Base-by-base conservation (phyloP, 2,113 vertebrate genomes). In the Zapus hudsonius region DNA sequence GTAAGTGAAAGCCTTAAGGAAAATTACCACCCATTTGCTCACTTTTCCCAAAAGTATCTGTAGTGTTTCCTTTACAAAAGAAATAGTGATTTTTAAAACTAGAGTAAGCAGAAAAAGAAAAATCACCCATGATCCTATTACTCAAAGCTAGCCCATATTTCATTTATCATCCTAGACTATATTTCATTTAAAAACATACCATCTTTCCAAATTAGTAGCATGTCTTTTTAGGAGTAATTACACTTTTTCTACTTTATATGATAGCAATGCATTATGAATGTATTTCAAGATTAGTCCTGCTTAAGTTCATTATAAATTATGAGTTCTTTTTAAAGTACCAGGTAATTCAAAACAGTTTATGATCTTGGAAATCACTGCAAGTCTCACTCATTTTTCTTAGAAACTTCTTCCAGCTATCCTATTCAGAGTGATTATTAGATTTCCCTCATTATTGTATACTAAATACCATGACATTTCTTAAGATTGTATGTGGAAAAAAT, bases 1-100 rank as follows among this genome's bases (percentile, higher is more conserved):
- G 99, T 99, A 97, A 98, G 99, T 98, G 57, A 84, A 89, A 89
- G 27, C 61, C 27, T 85, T 80, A 16, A 67, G 76, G 59, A 93
- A 93, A 92, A 52, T 84, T 47, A 67, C 38, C 84, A 11, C 16
- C 33, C 12, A 36, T 70, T 90, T 93, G 40, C 22, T 93, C 66
- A 13, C 44, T 40, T 92, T 92, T 93, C 75, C 40, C 31, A 70
- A 90, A 87, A 89, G 31, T 57, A 57, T n/a, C 31, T 66, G 40
- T 8, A 83, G 33, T 91, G 22, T 79, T 92, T 85, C 85, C 42
- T 87, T 82, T 67, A 8, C 93, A 84, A 91, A 87, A 75, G 23
- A 88, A 81, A 40, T 52, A 52, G 47, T 11, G 33, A 57, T 81
- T 90, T 81, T 93, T 4, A 85, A 90, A 92, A 64, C 76, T 29